Conservation (phyloP, 2,888 invertebrate species). For the Tanaodytes sp. region DNA sequence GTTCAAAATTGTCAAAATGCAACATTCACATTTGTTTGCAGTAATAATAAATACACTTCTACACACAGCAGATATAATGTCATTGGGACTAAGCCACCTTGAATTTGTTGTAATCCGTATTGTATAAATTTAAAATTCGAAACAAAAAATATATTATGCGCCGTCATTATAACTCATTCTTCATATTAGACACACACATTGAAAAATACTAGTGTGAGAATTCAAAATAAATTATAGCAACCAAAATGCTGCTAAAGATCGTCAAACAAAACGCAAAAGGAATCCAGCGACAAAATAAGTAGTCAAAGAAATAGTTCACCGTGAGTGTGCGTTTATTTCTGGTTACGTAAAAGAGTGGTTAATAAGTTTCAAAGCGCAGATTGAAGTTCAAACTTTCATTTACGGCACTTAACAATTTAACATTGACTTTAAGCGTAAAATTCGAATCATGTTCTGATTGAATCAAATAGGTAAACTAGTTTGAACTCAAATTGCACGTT, state of each 20-base stretch:
- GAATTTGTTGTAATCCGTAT: not conserved
- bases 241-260: conserved; percentile 35
- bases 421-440: too few species aligned
- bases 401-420: too few species aligned
- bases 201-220: conserved; percentile 28
- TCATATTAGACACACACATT: conserved; percentile 35
- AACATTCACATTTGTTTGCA: conserved; percentile 40
- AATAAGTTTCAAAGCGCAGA: conserved; percentile 41
- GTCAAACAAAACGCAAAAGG: conserved; percentile 36
- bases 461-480: too few species aligned
- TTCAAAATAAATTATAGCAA: conserved; percentile 35
- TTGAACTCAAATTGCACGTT: too few species aligned
- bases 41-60: conserved; percentile 35
- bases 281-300: conserved; percentile 53
- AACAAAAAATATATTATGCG: conserved; percentile 2
- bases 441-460: too few species aligned
- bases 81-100: conserved; percentile 41
- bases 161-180: conserved; percentile 39
- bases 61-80: conserved; percentile 42
- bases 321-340: conserved; percentile 44
- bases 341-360: conserved; percentile 41
- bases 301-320: conserved; percentile 47
- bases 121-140: conserved; percentile 3
- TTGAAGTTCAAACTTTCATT: not conserved
- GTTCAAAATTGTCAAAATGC: conserved; percentile 45